phyloP scores from a whole-genome alignment of 2,113 vertebrate genomes.

The Heterochromis multidens region DNA sequence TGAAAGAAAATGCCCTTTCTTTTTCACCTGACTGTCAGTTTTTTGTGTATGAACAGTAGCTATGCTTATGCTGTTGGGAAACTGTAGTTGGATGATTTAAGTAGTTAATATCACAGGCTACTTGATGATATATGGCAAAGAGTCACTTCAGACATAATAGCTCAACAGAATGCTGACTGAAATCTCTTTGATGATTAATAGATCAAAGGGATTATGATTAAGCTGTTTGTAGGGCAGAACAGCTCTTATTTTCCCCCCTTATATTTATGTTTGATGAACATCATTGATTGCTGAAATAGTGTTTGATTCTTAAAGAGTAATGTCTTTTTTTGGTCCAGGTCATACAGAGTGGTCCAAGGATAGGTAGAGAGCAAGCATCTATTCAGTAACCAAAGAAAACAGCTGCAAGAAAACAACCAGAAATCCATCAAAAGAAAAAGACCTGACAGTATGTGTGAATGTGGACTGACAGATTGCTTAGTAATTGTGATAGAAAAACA shows the following conservation, averaged over 20 bases:
- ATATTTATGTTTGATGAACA: not conserved
- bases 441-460: conserved; percentile 1
- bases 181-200: conserved; percentile 46
- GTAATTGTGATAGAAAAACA: conserved; percentile 7
- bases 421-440: not conserved
- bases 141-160: conserved; percentile 38
- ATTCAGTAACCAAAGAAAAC: not conserved
- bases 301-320: not conserved
- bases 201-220: conserved; percentile 40
- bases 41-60: not conserved
- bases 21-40: not conserved
- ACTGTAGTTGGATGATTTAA: conserved; percentile 15
- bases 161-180: conserved; percentile 48
- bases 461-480: not conserved
- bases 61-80: not conserved
- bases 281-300: not conserved
- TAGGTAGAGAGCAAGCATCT: not conserved
- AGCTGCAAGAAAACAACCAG: not conserved
- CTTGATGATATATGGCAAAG: conserved; percentile 37
- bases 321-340: conserved; percentile 34
- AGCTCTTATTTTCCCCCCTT: not conserved
- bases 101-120: conserved; percentile 22
- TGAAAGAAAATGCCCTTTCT: not conserved
- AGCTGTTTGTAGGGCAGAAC: conserved; percentile 27
- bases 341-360: conserved; percentile 40